Evolutionary conservation across 1,140 invertebrate species (phyloP).

Genomic region (Cydia amplana): DNA sequence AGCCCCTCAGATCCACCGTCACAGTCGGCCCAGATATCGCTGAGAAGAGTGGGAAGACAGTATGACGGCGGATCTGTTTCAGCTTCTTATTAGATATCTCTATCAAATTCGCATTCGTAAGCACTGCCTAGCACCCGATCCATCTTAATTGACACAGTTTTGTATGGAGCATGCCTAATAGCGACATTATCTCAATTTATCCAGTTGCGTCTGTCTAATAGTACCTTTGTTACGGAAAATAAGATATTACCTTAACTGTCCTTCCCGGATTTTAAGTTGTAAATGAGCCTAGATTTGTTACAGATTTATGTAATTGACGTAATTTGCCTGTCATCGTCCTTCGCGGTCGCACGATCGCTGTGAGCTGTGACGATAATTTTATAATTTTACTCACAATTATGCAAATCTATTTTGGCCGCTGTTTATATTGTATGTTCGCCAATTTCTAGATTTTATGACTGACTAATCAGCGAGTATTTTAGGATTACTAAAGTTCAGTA

Average conservation of each 20-base stretch:
- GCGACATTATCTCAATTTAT: conserved; percentile 2
- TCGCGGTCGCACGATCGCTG: conserved; percentile 43
- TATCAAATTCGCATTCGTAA: background rate
- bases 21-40: too few relatives aligned
- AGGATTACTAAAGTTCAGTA: too few relatives aligned
- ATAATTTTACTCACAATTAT: conserved; percentile 26
- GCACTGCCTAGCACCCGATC: too few relatives aligned
- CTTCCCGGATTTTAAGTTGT: conserved; percentile 7
- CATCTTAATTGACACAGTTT: background rate
- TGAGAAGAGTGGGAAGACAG: too few relatives aligned
- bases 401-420: conserved; percentile 8
- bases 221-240: conserved; percentile 1
- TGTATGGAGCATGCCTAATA: conserved; percentile 5
- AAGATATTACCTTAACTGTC: conserved; percentile 13
- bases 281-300: conserved; percentile 24
- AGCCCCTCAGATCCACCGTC: too few relatives aligned
- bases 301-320: conserved; percentile 41
- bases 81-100: background rate
- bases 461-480: background rate
- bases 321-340: conserved; percentile 45
- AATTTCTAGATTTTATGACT: background rate
- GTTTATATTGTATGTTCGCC: background rate
- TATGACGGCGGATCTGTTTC: too few relatives aligned
- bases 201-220: background rate
- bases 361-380: conserved; percentile 29